Evolutionary conservation across 2,888 invertebrate genomes (phyloP), one percentile per base, ranked within the genome.

Genomic region (Lymantria monacha): DNA sequence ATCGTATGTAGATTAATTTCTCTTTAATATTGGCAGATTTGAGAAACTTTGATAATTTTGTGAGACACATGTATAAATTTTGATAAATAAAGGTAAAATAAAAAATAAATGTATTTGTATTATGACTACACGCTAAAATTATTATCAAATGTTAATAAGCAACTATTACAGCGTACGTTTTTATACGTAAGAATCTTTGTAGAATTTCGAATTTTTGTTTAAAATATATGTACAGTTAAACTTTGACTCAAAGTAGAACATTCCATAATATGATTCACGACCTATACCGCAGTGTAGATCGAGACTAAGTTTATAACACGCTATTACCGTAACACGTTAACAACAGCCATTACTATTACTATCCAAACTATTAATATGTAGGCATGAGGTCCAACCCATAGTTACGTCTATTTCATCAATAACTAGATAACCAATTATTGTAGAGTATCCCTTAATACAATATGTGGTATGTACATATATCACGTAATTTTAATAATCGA

Each of bases 301-400:
- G 12, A 38, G 11, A n/a, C 13, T 38, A 38, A 11, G 41, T 49
- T 45, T 36, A 46, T 37, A 52, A 52, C 44, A 45, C 38, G 14
- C 49, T 30, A 57, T 49, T 49, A 40, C 41, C 36, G 51, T 42
- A 48, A 54, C 49, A 61, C 46, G 40, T 54, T 42, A 30, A 65
- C 57, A 64, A 57, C 42, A 44, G 42, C 44, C 15, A 56, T 31
- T 44, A 49, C 57, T 49, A 51, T 54, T 60, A 42, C 53, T 54
- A 51, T 55, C 38, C 47, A 2, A 48, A 37, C 57, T 43, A 65
- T 65, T 63, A 65, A 65, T 63, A 45, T n/a, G 13, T 49, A 44
- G 43, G 48, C 48, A 49, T 46, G 47, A 53, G 49, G 48, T 44
- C 38, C 12, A 44, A 33, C 48, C 33, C 31, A 36, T 9, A 30